phyloP scores from a whole-genome alignment of 1,140 invertebrate species.

The Arion vulgaris region DNA sequence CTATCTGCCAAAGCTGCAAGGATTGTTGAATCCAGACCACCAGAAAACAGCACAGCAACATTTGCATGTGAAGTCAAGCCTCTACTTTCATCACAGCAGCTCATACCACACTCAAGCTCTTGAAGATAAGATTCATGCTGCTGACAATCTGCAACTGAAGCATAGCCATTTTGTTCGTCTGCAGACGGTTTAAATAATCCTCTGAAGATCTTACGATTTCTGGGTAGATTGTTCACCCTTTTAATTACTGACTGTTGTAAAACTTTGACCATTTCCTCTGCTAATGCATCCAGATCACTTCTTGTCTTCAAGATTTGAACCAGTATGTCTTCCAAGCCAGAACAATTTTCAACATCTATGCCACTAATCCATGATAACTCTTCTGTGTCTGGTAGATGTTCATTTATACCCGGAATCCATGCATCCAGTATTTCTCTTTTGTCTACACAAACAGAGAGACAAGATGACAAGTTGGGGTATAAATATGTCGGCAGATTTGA shows the following conservation, averaged over 20 bases:
- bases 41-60: slow-evolving; percentile 92
- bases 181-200: neutral
- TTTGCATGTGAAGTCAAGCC: slow-evolving; percentile 77
- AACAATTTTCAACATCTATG: neutral
- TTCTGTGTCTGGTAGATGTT: slow-evolving; percentile 37
- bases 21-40: slow-evolving; percentile 94
- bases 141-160: neutral
- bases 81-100: neutral
- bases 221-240: slow-evolving; percentile 54
- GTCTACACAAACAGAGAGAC: slow-evolving; percentile 41
- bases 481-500: slow-evolving; percentile 5
- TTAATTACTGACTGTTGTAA: slow-evolving; percentile 53
- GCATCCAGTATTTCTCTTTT: slow-evolving; percentile 37
- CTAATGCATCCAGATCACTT: slow-evolving; percentile 25
- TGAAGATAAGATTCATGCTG: neutral
- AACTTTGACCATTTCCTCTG: slow-evolving; percentile 53
- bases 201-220: neutral
- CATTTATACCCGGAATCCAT: slow-evolving; percentile 55
- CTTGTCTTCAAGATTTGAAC: slow-evolving; percentile 13
- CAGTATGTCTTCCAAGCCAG: slow-evolving; percentile 1
- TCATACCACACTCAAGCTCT: neutral
- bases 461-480: neutral
- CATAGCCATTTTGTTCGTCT: neutral
- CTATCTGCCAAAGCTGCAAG: slow-evolving; percentile 86
- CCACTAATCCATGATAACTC: too few species aligned